These are phyloP conservation scores for Pelodytes ibericus DNA, from an alignment of 2,797 vertebrate genomes.

Conservation along the genomic window DNA sequence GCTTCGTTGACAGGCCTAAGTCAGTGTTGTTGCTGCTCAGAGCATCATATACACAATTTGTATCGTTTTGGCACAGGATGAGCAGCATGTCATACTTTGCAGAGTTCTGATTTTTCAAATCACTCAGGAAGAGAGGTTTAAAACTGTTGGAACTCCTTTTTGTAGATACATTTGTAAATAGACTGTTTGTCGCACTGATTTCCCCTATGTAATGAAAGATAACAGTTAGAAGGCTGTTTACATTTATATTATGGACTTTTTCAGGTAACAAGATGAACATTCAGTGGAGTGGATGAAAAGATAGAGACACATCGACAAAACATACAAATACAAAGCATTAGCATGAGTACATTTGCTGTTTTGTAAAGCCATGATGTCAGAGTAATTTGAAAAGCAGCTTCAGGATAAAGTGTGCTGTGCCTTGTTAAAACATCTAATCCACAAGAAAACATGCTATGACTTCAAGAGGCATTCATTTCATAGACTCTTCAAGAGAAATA, in stretches of 20 bases:
- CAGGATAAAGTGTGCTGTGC: too few species aligned
- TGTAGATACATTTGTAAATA: slow-evolving; percentile 59
- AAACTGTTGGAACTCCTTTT: slow-evolving; percentile 55
- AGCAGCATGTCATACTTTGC: slow-evolving; percentile 3
- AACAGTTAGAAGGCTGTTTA: neutral
- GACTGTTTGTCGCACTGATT: slow-evolving; percentile 48
- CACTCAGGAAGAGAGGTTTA: slow-evolving; percentile 64
- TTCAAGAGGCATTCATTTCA: too few species aligned
- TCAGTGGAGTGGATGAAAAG: neutral
- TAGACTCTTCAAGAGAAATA: too few species aligned
- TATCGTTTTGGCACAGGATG: slow-evolving; percentile 10
- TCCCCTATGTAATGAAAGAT: slow-evolving; percentile 60
- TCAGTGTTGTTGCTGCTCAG: slow-evolving; percentile 56
- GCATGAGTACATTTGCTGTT: too few species aligned
- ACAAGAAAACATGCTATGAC: too few species aligned
- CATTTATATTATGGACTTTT: neutral
- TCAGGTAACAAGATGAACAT: neutral
- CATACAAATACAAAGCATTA: neutral
- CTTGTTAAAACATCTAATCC: too few species aligned
- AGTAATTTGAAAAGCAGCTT: too few species aligned
- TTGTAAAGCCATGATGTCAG: too few species aligned
- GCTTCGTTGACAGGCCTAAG: slow-evolving; percentile 59
- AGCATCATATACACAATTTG: slow-evolving; percentile 62
- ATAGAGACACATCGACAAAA: neutral
- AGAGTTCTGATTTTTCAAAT: slow-evolving; percentile 48